Conservation (phyloP, 2,113 vertebrate species). For the Mastomys coucha region DNA sequence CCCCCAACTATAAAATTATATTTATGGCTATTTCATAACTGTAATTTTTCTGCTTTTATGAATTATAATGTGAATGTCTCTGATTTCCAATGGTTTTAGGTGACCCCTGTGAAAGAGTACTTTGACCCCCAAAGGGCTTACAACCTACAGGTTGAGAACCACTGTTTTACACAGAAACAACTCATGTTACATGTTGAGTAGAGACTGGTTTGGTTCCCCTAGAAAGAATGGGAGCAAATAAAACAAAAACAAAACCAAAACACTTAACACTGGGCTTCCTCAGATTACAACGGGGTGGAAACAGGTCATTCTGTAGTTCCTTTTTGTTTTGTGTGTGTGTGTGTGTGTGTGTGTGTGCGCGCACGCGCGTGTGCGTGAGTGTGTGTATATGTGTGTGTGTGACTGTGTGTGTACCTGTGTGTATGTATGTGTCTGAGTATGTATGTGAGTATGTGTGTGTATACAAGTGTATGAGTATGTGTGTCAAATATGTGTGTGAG, state of each 20-base stretch:
- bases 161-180: background rate
- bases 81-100: background rate
- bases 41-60: background rate
- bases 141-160: no score
- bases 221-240: constrained; percentile 7
- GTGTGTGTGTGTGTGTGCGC: background rate
- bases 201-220: constrained; percentile 29
- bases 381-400: background rate
- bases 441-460: background rate
- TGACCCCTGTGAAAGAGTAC: background rate
- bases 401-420: background rate
- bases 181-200: background rate
- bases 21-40: background rate
- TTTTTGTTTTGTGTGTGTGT: background rate
- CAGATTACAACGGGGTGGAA: background rate
- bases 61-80: background rate
- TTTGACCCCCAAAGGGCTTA: background rate
- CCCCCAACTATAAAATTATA: background rate
- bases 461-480: background rate
- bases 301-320: background rate
- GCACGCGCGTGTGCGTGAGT: no score
- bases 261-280: background rate
- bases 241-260: background rate
- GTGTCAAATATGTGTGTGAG: background rate
- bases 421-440: no score